Conservation (phyloP, 2,797 vertebrate genomes). For the Lepus townsendii region DNA sequence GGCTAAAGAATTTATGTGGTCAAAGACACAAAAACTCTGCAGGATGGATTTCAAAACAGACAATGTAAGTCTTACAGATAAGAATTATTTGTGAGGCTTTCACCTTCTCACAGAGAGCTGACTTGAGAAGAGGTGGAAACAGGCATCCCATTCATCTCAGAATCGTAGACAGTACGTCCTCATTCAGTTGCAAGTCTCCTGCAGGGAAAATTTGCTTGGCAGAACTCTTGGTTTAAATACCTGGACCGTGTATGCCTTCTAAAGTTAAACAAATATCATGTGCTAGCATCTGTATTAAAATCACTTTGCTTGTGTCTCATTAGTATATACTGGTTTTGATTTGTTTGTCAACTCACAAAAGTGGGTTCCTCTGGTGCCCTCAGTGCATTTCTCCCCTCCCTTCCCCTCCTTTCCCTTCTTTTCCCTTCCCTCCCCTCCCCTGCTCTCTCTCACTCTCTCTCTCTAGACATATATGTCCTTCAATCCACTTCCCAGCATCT, state of each 20-base stretch:
- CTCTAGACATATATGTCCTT: too few species aligned
- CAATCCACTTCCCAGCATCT: background rate
- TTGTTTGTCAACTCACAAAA: background rate
- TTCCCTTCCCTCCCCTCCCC: background rate
- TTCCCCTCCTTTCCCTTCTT: too few species aligned
- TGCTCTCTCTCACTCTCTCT: background rate
- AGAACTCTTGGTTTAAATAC: constrained; percentile 46
- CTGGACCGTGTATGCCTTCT: background rate
- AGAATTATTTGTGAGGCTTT: constrained; percentile 73
- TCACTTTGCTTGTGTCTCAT: background rate
- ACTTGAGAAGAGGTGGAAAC: background rate
- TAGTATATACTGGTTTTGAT: background rate
- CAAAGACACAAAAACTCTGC: constrained; percentile 75
- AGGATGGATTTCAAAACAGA: constrained; percentile 74
- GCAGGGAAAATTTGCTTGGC: constrained; percentile 52
- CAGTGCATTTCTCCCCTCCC: too few species aligned
- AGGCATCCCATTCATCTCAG: background rate
- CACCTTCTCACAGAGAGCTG: background rate
- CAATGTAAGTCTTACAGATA: constrained; percentile 58
- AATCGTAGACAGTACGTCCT: background rate
- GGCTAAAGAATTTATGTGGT: constrained; percentile 79
- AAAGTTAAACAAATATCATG: constrained; percentile 26
- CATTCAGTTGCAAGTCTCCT: constrained; percentile 7
- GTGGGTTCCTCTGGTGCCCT: background rate
- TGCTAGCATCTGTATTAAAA: constrained; percentile 37